A percentile compares a stretch with the other conserved stretches of the same genome.
These are phyloP conservation scores for Nyctalus aviator DNA, from an alignment of 2,797 vertebrate species.

Conservation along the genomic window DNA sequence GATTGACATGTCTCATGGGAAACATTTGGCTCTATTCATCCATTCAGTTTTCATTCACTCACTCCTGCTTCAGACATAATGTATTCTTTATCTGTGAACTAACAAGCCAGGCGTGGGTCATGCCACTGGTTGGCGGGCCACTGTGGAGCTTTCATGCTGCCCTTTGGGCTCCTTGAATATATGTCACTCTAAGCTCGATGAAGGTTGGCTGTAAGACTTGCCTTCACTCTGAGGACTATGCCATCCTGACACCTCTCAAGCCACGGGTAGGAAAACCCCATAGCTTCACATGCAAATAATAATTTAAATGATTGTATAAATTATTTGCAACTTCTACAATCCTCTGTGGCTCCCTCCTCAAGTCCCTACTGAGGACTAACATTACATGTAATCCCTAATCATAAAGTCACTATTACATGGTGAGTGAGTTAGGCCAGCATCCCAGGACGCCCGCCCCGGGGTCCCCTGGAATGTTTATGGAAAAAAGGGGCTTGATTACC, in stretches of 20 bases:
- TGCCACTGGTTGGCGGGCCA: background rate
- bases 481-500: conserved; percentile 88
- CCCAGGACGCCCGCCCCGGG: background rate
- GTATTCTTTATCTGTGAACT: background rate
- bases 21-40: background rate
- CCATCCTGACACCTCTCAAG: background rate
- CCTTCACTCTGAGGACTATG: background rate
- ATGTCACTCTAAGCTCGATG: background rate
- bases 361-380: background rate
- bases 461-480: background rate
- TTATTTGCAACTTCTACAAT: background rate
- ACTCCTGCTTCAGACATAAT: background rate
- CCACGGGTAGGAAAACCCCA: background rate
- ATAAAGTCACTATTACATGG: background rate
- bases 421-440: background rate
- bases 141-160: background rate
- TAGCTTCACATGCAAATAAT: background rate
- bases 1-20: background rate
- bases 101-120: background rate
- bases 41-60: background rate
- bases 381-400: background rate
- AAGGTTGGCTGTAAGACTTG: background rate
- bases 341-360: background rate
- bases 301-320: background rate
- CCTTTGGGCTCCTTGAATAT: background rate